These are phyloP conservation scores for Hoplostethus atlanticus DNA, from an alignment of 2,797 vertebrate species.

Conservation along the genomic window DNA sequence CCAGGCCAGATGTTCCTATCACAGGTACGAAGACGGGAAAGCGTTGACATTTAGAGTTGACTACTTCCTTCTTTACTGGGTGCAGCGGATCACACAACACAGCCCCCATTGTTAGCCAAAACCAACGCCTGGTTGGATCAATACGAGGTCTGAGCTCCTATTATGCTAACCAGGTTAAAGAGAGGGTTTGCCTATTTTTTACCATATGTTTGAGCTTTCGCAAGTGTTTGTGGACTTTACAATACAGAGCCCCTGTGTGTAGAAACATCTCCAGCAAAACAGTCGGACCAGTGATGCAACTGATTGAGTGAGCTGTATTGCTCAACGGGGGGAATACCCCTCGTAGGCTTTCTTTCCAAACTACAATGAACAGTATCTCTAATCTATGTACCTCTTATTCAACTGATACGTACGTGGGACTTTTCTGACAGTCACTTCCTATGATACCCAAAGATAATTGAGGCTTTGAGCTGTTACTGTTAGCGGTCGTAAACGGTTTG, in stretches of 20 bases:
- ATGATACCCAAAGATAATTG: constrained; percentile 10
- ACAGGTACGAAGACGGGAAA: constrained; percentile 83
- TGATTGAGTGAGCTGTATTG: constrained; percentile 1
- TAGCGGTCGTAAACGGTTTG: neutral
- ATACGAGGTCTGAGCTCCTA: neutral
- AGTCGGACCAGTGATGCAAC: neutral
- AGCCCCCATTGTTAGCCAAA: neutral
- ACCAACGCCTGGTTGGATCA: neutral
- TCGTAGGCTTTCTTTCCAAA: neutral
- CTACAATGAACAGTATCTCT: constrained; percentile 16
- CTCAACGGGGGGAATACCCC: constrained; percentile 41
- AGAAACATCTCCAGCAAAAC: neutral
- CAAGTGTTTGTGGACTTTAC: neutral
- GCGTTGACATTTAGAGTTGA: neutral
- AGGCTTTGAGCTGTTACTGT: neutral
- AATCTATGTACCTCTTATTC: neutral
- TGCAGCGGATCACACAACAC: neutral
- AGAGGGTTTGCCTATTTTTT: neutral
- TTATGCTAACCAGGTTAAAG: neutral
- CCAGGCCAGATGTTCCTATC: constrained; percentile 95
- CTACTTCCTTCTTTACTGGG: constrained; percentile 18
- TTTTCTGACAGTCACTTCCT: constrained; percentile 30
- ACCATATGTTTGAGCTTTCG: neutral
- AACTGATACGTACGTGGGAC: constrained; percentile 4
- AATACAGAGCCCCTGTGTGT: neutral